Evolutionary conservation across 2,113 vertebrate species (phyloP), one percentile per base, ranked within the genome.

Genomic region (Muntiacus reevesi): DNA sequence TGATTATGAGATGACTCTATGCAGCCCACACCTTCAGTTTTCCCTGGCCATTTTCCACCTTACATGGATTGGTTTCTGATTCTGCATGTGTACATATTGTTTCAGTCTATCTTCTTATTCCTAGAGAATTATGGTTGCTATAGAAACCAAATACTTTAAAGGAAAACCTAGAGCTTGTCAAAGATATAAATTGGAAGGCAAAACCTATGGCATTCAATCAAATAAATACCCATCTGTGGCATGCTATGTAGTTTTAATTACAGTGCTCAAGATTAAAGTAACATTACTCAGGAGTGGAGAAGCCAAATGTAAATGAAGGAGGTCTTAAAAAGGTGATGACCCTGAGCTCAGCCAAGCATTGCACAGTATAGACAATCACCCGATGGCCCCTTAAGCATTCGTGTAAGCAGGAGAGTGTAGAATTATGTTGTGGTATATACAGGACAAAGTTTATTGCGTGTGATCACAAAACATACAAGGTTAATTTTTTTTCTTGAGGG

Each of bases 241-340:
- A 93, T 62, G 90, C 82, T 23, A 6, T 50, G 89, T 95, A 91
- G 30, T 50, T 89, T 87, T 98, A 98, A 98, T 98, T 90, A 96
- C 14, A 15, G 54, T 36, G 54, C 40, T 95, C 43, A 79, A 84
- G 96, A 98, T 98, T 94, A 98, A 98, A 96, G 97, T 19, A 5
- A 50, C n/a, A 50, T 98, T 97, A 96, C 87, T 98, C 88, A 95
- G 6, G 95, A 97, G 96, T 87, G 86, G 94, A 97, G 97, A 98
- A 98, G 98, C 97, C 93, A 87, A 60, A 60, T 57, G 93, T 71
- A 96, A 96, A 97, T 45, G 33, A 88, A 62, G 82, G 71, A 71
- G 30, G 86, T 91, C 85, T 94, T 82, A 97, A 95, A 97, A 33
- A 86, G 64, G 23, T 2, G 28, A 67, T 40, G 95, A 87, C 47